phyloP scores from a whole-genome alignment of 2,797 vertebrate species.

The Denticeps clupeoides region DNA sequence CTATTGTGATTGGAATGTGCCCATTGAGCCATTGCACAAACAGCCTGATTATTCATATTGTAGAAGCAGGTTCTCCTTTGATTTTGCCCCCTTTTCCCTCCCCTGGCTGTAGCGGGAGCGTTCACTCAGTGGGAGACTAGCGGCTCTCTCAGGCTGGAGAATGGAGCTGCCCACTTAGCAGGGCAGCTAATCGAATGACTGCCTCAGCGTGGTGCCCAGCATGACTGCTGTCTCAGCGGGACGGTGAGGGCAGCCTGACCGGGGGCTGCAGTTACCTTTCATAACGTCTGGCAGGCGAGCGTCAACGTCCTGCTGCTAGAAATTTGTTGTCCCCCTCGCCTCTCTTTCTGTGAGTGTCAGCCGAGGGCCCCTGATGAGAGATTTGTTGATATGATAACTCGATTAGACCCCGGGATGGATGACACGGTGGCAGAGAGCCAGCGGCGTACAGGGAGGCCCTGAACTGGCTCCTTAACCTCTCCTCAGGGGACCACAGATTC shows the following conservation, averaged over 20 bases:
- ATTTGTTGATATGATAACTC: conserved; percentile 74
- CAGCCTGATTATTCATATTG: conserved; percentile 30
- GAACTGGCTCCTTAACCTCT: conserved; percentile 76
- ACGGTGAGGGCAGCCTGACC: conserved; percentile 54
- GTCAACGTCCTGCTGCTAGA: conserved; percentile 60
- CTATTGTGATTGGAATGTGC: conserved; percentile 19
- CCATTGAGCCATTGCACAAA: conserved; percentile 17
- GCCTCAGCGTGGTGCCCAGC: conserved; percentile 72
- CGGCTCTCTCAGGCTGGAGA: conserved; percentile 41
- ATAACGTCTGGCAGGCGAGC: conserved; percentile 62
- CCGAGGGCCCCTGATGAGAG: conserved; percentile 58
- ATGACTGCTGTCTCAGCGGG: conserved; percentile 62
- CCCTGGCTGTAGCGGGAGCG: conserved; percentile 35
- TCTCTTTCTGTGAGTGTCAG: conserved; percentile 61
- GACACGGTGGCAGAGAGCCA: conserved; percentile 53
- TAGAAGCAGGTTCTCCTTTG: conserved; percentile 36
- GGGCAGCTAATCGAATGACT: conserved; percentile 75
- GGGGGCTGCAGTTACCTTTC: conserved; percentile 81
- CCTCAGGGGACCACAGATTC: conserved; percentile 59
- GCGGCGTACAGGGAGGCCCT: conserved; percentile 52
- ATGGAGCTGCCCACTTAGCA: conserved; percentile 62
- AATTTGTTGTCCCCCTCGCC: conserved; percentile 63
- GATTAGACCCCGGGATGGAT: conserved; percentile 64
- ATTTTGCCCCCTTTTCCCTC: conserved; percentile 20
- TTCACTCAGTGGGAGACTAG: conserved; percentile 53